Evolutionary conservation across 2,113 vertebrate genomes (phyloP), one percentile per base, ranked within the genome.

Genomic region (Cyprinodon brontotheroides): DNA sequence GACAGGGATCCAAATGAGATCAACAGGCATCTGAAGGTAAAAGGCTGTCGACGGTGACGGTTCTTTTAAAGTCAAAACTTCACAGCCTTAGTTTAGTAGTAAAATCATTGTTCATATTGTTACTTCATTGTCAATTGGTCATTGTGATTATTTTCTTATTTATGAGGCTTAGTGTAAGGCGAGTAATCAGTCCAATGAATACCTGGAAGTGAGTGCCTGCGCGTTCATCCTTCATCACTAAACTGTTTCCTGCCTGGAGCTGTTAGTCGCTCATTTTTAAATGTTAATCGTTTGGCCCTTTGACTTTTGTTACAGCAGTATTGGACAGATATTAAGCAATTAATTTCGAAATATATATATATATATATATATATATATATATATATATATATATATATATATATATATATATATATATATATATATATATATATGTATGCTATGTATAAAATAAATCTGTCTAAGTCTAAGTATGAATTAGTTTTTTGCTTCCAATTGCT

Each of bases 21-120:
- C 45, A 98, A 97, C 92, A 82, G 93, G 45, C 95, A 97, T 76
- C 84, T 98, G 62, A 93, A 96, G 96, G 97, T 97, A 91, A 57
- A 69, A 57, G 17, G 6, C 66, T 11, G 0, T 13, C 57, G 11
- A 13, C 38, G 36, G 43, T 11, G 47, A 20, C 4, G 2, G 0
- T 11, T 12, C 2, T 67, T 60, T 3, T 65, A 3, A 79, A 68
- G 69, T 12, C 74, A 75, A 81, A 81, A 82, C 65, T 62, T 40
- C 39, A 37, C 22, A 9, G 3, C 2, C 14, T 2, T 3, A 2
- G 8, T 61, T 50, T 38, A 15, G 2, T 39, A 3, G 10, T 4
- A 37, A 29, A 72, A 13, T 70, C 3, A 57, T 57, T 6, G 17
- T 2, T 57, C 50, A 57, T n/a, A 10, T n/a, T n/a, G n/a, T 57